phyloP scores from a whole-genome alignment of 2,797 vertebrate genomes.

The Yasuhikotakia modesta region DNA sequence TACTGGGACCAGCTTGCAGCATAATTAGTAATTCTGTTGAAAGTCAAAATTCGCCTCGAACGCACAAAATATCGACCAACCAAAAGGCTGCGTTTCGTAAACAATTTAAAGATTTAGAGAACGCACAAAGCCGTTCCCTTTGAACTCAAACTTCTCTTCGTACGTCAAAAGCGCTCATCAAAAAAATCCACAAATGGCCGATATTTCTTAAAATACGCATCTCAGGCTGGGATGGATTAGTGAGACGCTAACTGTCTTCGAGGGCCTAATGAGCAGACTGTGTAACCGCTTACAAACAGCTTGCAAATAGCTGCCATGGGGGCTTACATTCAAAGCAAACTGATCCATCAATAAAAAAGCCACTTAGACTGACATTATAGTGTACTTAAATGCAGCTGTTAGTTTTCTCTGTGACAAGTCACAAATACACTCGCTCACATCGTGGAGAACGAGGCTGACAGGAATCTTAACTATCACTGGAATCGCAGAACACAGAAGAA shows the following conservation, averaged over 20 bases:
- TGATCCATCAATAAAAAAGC: constrained; percentile 76
- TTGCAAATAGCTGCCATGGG: constrained; percentile 71
- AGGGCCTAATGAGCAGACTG: constrained; percentile 62
- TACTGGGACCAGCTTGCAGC: constrained; percentile 72
- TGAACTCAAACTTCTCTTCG: background rate
- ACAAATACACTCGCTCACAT: background rate
- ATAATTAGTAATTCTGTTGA: constrained; percentile 77
- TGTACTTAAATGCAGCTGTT: constrained; percentile 53
- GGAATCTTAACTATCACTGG: constrained; percentile 18
- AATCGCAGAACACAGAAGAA: background rate
- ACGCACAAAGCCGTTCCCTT: background rate
- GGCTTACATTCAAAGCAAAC: constrained; percentile 77
- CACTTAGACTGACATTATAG: constrained; percentile 54
- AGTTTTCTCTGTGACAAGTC: constrained; percentile 45
- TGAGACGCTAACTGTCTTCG: constrained; percentile 34
- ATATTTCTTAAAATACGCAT: constrained; percentile 25
- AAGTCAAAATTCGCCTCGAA: constrained; percentile 70
- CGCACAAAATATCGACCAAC: constrained; percentile 65
- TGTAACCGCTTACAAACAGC: constrained; percentile 68
- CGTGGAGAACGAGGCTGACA: background rate
- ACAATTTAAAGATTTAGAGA: too few relatives aligned
- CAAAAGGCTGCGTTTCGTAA: too few relatives aligned
- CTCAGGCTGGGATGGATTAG: constrained; percentile 42
- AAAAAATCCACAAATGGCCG: constrained; percentile 1
- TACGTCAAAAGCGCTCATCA: background rate